Evolutionary conservation across 2,888 invertebrate genomes (phyloP).

Genomic region (Ophioninae sp.): DNA sequence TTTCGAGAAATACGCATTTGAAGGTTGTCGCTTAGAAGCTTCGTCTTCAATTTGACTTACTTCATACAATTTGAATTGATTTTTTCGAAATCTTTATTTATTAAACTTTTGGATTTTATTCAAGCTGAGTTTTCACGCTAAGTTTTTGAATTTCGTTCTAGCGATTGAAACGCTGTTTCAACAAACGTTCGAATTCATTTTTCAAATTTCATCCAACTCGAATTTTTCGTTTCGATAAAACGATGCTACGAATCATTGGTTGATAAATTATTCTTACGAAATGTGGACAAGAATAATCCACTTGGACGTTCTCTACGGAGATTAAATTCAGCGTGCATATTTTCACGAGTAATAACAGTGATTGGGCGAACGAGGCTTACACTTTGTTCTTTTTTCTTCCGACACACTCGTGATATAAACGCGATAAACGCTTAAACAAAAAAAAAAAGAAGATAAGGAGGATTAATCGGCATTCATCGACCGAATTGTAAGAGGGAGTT

Average conservation of each 20-base stretch:
- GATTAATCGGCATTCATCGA: slow-evolving; percentile 13
- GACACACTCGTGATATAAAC: neutral
- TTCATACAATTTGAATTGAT: too few relatives aligned
- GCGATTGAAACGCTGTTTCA: too few relatives aligned
- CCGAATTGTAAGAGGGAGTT: slow-evolving; percentile 28
- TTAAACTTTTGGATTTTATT: too few relatives aligned
- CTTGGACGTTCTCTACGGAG: neutral
- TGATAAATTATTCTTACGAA: neutral
- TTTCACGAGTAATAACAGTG: neutral
- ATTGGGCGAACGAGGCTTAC: neutral
- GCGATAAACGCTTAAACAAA: neutral
- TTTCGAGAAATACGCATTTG: too few relatives aligned
- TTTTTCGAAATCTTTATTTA: too few relatives aligned
- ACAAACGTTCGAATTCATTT: neutral
- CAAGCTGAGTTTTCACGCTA: too few relatives aligned
- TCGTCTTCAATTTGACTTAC: too few relatives aligned
- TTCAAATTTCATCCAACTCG: neutral
- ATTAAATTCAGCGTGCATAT: neutral
- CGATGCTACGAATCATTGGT: neutral
- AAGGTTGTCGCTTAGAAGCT: too few relatives aligned
- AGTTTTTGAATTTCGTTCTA: too few relatives aligned
- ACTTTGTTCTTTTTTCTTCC: neutral
- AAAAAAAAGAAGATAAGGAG: neutral
- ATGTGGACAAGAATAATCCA: neutral
- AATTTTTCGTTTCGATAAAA: neutral